Evolutionary conservation across 1,140 invertebrate genomes (phyloP), one percentile per base, ranked within the genome.

Genomic region (Aphis craccivora): DNA sequence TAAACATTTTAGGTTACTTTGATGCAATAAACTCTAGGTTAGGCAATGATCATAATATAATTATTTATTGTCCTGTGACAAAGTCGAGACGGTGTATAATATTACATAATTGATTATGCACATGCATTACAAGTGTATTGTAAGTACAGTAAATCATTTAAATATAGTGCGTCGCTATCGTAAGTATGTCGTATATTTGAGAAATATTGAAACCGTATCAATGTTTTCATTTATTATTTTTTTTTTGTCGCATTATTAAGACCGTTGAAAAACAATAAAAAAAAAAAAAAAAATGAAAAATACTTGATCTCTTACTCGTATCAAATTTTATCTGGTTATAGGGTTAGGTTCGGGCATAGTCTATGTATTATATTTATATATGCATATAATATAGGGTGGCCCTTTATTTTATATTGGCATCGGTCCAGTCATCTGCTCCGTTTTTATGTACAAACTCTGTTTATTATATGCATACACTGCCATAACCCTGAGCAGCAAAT

Each of bases 371-470:
- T 87, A 48, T 25, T 6, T 88, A 88, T 48, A 51, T 90, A 67
- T 67, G 25, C 20, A 40, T 55, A 90, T 67, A 90, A 30, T 60
- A 67, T 30, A 90, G 35, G 88, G 53, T 90, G 53, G 43, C 37
- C 89, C 89, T 40, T 67, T 90, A 40, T 90, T 76, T 48, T 87
- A 88, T 91, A 91, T 91, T 91, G 90, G 90, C 90, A 81, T 48
- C 22, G 90, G 37, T 91, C 90, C 90, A 91, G 67, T 81, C 60
- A 48, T 91, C 67, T 45, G 60, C 90, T 91, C 43, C 67, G 90
- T 91, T 91, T 91, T 91, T 48, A 91, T 48, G 90, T 91, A 81
- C 67, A 81, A 81, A 9, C 60, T 22, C 67, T 81, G 67, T 81
- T 76, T 90, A 60, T 90, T 40, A 37, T 90, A 14, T 51, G 45